Evolutionary conservation across 2,113 vertebrate genomes (phyloP).

Genomic region (Salvelinus sp.): DNA sequence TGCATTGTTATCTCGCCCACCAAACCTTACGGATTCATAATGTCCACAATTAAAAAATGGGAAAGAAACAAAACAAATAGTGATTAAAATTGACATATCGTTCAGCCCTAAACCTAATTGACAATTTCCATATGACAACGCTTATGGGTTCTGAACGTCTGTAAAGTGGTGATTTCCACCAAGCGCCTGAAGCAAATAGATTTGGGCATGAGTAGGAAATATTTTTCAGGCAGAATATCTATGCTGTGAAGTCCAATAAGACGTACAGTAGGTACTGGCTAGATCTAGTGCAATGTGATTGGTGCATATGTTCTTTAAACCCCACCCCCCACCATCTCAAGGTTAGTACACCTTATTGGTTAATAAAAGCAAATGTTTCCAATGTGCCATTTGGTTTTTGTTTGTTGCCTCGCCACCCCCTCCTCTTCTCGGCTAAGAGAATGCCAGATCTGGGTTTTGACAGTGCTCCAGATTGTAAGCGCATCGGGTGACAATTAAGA

Average conservation of each 20-base stretch:
- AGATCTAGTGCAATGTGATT: not conserved
- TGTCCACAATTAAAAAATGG: slow-evolving; percentile 35
- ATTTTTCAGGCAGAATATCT: no score
- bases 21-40: slow-evolving; percentile 53
- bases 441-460: slow-evolving; percentile 54
- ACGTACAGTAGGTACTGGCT: not conserved
- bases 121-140: slow-evolving; percentile 60
- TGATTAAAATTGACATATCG: slow-evolving; percentile 59
- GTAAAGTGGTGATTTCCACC: slow-evolving; percentile 40
- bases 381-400: not conserved
- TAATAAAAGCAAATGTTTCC: not conserved
- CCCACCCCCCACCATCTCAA: not conserved
- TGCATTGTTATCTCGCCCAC: slow-evolving; percentile 26
- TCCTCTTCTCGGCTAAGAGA: slow-evolving; percentile 32
- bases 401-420: slow-evolving; percentile 13
- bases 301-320: not conserved
- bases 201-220: not conserved
- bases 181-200: slow-evolving; percentile 23
- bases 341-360: not conserved
- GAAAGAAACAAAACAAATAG: slow-evolving; percentile 42
- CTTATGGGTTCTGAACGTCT: slow-evolving; percentile 53
- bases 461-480: slow-evolving; percentile 69
- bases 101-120: slow-evolving; percentile 61
- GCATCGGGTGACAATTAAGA: slow-evolving; percentile 80
- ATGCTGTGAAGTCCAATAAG: no score